Evolutionary conservation across 2,113 vertebrate species (phyloP).

Genomic region (Arothron firmamentum): DNA sequence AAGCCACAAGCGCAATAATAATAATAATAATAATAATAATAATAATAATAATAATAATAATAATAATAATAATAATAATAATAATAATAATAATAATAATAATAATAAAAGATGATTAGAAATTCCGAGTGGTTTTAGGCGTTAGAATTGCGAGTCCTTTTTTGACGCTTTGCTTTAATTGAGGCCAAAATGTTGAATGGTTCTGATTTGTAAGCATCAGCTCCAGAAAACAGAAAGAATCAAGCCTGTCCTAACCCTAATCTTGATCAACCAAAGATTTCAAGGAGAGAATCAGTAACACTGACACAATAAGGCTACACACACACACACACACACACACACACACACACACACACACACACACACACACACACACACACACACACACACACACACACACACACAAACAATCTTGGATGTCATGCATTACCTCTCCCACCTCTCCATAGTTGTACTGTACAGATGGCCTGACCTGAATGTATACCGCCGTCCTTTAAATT

Average conservation of each 20-base stretch:
- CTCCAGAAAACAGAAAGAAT: neutral
- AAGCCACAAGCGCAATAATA: neutral
- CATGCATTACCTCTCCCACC: constrained; percentile 44
- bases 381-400: neutral
- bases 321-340: constrained; percentile 2
- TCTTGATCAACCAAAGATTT: constrained; percentile 50
- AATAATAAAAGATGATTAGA: too few species aligned
- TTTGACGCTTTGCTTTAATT: constrained; percentile 24
- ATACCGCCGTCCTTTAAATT: constrained; percentile 65
- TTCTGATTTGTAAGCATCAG: constrained; percentile 5
- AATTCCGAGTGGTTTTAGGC: neutral
- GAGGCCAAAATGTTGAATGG: constrained; percentile 38
- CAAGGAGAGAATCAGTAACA: constrained; percentile 26
- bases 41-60: too few species aligned
- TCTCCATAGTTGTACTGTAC: constrained; percentile 59
- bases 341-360: neutral
- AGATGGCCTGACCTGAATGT: constrained; percentile 73
- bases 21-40: too few species aligned
- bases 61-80: too few species aligned
- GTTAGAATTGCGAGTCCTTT: constrained; percentile 7
- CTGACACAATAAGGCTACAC: constrained; percentile 19
- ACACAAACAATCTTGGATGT: constrained; percentile 40
- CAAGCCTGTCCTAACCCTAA: constrained; percentile 13
- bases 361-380: constrained; percentile 1
- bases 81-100: too few species aligned